Evolutionary conservation across 2,797 vertebrate species (phyloP), one percentile per base, ranked within the genome.

Genomic region (Sebastes vulpes): DNA sequence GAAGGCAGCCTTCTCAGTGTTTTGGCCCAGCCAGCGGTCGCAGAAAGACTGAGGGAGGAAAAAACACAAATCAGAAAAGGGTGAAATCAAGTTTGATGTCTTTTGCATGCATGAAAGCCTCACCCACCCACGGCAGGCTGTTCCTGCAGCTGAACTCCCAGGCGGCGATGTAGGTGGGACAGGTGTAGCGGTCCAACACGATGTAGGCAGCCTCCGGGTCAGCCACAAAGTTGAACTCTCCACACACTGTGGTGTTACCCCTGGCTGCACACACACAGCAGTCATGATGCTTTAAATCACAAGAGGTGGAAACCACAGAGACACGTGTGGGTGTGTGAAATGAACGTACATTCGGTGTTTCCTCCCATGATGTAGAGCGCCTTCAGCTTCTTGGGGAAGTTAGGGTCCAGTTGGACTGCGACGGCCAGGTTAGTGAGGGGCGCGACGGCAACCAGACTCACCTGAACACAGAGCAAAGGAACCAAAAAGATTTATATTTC

Each of bases 381-480:
- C 87, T 95, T 95, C 9, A 96, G 89, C 21, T 96, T 96, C 59
- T 90, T 52, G 1, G 95, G 81, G 57, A 97, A 81, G 16, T 53
- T 32, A 3, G 94, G 95, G 16, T 96, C 95, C 79, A 96, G 89
- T 57, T 94, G 95, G 14, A 95, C 83, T 1, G 95, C 94, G 3
- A 95, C 66, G 12, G 95, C 95, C 79, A 97, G 53, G 72, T 97
- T 97, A 2, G 95, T 97, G 73, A 97, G 91, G 10, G 96, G 96
- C 23, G 90, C 95, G 0, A 72, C 93, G 53, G 95, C 93, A 42
- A 97, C 89, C 9, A 96, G 65, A 72, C 32, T 93, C 53, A 97
- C 93, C 95, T 96, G 68, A 25, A 65, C 65, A 56, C 6, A 29
- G 9, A 32, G 23, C 3, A 38, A 18, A 48, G 16, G 12, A 31